Evolutionary conservation across 2,888 invertebrate genomes (phyloP).

Genomic region (Tetranychus piercei): DNA sequence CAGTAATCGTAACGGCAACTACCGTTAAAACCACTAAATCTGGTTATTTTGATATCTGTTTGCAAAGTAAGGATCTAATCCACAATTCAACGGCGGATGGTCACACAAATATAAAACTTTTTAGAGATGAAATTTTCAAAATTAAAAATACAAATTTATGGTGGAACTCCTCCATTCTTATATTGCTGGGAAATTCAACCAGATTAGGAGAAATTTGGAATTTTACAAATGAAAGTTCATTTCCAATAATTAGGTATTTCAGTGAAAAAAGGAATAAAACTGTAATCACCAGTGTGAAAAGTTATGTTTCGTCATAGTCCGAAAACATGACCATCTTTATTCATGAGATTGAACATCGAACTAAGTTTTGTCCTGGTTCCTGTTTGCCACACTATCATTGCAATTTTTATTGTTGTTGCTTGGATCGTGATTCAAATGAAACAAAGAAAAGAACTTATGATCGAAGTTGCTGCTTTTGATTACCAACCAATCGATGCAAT

Average conservation of each 20-base stretch:
- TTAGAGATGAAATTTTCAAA: slow-evolving; percentile 57
- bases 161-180: slow-evolving; percentile 45
- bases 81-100: background rate
- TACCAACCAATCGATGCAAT: slow-evolving; percentile 52
- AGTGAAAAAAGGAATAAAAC: background rate
- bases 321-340: slow-evolving; percentile 56
- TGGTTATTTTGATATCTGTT: background rate
- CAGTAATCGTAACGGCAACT: background rate
- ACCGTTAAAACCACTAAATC: background rate
- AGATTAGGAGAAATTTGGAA: background rate
- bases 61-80: background rate
- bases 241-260: background rate
- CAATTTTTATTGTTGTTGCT: slow-evolving; percentile 62
- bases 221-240: background rate
- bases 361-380: slow-evolving; percentile 77
- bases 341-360: slow-evolving; percentile 58
- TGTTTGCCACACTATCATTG: slow-evolving; percentile 57
- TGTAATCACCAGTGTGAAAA: slow-evolving; percentile 31
- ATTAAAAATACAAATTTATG: slow-evolving; percentile 48
- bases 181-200: slow-evolving; percentile 43
- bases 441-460: slow-evolving; percentile 53
- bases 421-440: slow-evolving; percentile 71
- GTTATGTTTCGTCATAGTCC: slow-evolving; percentile 51
- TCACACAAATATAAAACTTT: slow-evolving; percentile 43
- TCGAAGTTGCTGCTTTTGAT: slow-evolving; percentile 50